These are phyloP conservation scores for Ormyrus labotus DNA, from an alignment of 2,888 invertebrate genomes.

Conservation along the genomic window DNA sequence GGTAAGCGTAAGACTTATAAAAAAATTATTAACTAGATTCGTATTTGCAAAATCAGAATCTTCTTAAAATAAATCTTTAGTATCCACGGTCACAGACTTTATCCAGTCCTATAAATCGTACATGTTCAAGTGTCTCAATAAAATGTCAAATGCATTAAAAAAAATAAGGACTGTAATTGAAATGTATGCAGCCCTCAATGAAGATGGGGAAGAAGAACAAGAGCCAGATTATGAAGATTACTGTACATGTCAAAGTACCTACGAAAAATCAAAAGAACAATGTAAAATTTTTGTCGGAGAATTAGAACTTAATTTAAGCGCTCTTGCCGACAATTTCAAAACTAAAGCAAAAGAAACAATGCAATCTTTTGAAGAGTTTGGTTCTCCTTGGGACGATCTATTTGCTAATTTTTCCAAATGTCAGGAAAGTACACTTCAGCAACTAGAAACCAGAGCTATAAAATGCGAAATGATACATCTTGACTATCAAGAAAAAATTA, in stretches of 20 bases:
- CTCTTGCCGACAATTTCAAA: neutral
- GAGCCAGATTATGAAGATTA: neutral
- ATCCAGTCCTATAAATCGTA: conserved; percentile 52
- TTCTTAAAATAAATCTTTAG: conserved; percentile 13
- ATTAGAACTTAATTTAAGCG: neutral
- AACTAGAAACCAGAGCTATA: conserved; percentile 16
- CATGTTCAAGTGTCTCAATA: conserved; percentile 41
- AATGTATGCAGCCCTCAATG: neutral
- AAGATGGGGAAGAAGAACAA: neutral
- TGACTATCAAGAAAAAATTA: conserved; percentile 30
- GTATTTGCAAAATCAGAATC: too few species aligned
- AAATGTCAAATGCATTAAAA: conserved; percentile 45
- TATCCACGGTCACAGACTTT: conserved; percentile 41
- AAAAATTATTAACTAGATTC: too few species aligned
- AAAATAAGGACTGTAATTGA: conserved; percentile 39
- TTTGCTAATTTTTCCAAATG: conserved; percentile 11
- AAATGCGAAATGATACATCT: conserved; percentile 5
- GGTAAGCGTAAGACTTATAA: conserved; percentile 2
- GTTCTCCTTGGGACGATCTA: conserved; percentile 47
- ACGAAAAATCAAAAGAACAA: conserved; percentile 7
- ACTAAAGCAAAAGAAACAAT: neutral
- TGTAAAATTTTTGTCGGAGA: neutral
- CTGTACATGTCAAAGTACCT: neutral
- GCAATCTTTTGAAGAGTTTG: conserved; percentile 32
- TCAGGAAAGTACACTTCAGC: neutral